Evolutionary conservation across 2,888 invertebrate genomes (phyloP), one percentile per base, ranked within the genome.

Genomic region (Scaptodrosophila latifasciaeformis): DNA sequence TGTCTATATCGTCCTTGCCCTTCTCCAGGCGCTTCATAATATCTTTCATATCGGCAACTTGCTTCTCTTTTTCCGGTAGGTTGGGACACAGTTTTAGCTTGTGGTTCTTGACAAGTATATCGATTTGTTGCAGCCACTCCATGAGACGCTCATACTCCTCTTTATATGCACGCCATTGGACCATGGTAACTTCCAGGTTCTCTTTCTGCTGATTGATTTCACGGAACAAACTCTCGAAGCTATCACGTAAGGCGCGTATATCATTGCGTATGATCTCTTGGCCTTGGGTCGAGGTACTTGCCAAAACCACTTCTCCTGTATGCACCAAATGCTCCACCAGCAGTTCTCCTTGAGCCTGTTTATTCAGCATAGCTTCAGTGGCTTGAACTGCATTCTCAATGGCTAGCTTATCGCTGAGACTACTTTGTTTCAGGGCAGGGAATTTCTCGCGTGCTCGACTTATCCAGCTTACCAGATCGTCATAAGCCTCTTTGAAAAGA

Each of bases 101-200:
- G 75, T 96, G 94, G 52, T 95, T 94, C 84, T 96, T 96, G 9
- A 96, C 93, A 6, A 96, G 89, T 72, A 96, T 95, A 75, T 96
- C 96, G 78, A 94, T 94, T 84, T 96, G 96, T 80, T 96, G 96
- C 24, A 96, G 86, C 96, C 96, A 96, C 84, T 96, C 96, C 46
- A 95, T 95, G 12, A 96, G 87, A 57, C 94, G 90, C 84, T 96
- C 96, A 81, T 94, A 96, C 85, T 96, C 96, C 81, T 96, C 96
- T 85, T 96, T 96, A 87, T 94, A 96, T 59, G 95, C 93, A 50
- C 95, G 90, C 94, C 96, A 95, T 79, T 95, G 93, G 48, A 89
- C 89, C 55, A 96, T 90, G 2, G 93, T 94, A 2, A 90, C 90
- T 86, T 95, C 95, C 15, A 96, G 85, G 82, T 94, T 92, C 67